Conservation (phyloP, 2,797 vertebrate species). For the Phrynocephalus forsythii region DNA sequence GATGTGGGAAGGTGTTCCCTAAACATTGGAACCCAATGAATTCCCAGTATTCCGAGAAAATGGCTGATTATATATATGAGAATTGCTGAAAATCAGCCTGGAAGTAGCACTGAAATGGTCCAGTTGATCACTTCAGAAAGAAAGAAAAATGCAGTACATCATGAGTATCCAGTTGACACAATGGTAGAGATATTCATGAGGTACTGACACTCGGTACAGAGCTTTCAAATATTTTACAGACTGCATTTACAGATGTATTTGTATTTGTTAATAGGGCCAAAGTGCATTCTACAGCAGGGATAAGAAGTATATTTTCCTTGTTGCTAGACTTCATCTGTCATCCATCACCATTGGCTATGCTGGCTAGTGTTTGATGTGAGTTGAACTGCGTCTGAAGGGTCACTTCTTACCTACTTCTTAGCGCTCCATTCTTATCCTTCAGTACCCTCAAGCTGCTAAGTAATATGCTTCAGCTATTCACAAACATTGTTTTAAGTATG, state of each 20-base stretch:
- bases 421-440: background rate
- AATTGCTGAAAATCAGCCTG: background rate
- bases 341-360: background rate
- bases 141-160: background rate
- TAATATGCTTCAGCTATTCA: background rate
- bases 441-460: background rate
- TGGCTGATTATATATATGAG: background rate
- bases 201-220: no score
- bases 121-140: background rate
- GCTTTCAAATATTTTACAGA: background rate
- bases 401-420: no score
- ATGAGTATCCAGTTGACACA: background rate
- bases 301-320: background rate
- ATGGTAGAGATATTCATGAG: background rate
- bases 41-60: background rate
- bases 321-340: background rate
- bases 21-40: no score
- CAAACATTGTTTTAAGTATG: background rate
- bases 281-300: background rate
- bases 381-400: background rate
- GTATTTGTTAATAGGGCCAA: background rate
- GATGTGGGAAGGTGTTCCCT: background rate
- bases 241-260: background rate
- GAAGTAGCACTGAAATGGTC: background rate
- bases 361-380: background rate